These are phyloP conservation scores for Pemphredon lugubris DNA, from an alignment of 2,888 invertebrate species.

Conservation along the genomic window DNA sequence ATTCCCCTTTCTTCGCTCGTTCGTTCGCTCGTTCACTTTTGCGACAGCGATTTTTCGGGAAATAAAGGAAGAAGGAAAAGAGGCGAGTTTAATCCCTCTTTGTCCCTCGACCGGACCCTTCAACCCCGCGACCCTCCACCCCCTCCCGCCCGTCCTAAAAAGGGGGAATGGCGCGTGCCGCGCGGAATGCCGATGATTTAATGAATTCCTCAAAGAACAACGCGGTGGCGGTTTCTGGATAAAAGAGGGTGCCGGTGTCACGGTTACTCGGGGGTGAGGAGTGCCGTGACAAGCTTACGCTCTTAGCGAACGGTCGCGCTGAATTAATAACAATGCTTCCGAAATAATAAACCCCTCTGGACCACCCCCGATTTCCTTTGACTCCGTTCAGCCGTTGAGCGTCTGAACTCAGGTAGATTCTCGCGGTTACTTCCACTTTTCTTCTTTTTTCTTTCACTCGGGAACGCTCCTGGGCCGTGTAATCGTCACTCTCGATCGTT, in stretches of 20 bases:
- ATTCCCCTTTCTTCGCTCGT: no score
- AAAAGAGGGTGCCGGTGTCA: slow-evolving; percentile 40
- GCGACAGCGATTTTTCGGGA: no score
- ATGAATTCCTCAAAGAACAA: slow-evolving; percentile 74
- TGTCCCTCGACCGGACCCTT: no score
- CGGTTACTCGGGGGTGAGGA: slow-evolving; percentile 30
- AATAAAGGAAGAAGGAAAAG: no score
- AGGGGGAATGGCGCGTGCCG: slow-evolving; percentile 59
- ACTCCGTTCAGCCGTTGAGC: neutral
- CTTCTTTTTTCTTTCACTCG: neutral
- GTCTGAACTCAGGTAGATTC: neutral
- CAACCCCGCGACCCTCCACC: no score
- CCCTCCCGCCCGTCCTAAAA: no score
- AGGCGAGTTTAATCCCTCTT: no score
- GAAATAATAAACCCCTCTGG: slow-evolving; percentile 63
- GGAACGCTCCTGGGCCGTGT: no score
- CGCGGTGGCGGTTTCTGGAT: slow-evolving; percentile 9
- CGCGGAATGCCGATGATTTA: slow-evolving; percentile 75
- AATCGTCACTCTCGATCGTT: no score
- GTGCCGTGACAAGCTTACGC: slow-evolving; percentile 73
- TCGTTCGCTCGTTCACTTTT: no score
- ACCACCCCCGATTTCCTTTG: neutral
- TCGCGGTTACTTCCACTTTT: neutral
- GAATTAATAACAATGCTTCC: slow-evolving; percentile 74
- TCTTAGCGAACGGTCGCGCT: slow-evolving; percentile 67